Conservation (phyloP, 2,113 vertebrate genomes). For the Chloebia gouldiae region DNA sequence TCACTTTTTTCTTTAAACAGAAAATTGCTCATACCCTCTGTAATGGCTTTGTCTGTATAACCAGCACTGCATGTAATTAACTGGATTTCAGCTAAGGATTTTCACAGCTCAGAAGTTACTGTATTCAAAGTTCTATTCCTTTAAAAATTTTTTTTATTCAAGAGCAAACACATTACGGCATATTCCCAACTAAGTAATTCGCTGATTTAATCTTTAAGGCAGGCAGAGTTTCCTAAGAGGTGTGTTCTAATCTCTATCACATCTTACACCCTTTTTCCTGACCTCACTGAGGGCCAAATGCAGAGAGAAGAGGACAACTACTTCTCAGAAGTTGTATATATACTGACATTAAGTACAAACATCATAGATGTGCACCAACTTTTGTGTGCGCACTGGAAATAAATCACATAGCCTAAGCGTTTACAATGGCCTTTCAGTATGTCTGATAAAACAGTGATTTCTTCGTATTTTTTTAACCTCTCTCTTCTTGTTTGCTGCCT, state of each 20-base stretch:
- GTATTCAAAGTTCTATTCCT: neutral
- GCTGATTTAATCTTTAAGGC: neutral
- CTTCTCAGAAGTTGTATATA: neutral
- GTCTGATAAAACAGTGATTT: neutral
- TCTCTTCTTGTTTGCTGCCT: slow-evolving; percentile 20
- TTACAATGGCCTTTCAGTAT: slow-evolving; percentile 32
- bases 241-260: neutral
- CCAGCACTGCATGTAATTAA: neutral
- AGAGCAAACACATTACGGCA: neutral
- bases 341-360: neutral
- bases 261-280: neutral
- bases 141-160: neutral
- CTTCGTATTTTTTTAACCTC: neutral
- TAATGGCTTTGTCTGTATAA: neutral
- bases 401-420: neutral
- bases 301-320: neutral
- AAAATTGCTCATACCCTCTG: neutral
- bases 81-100: neutral
- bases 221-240: neutral
- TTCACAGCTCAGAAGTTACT: neutral
- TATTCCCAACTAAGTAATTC: neutral
- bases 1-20: neutral
- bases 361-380: neutral
- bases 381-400: neutral
- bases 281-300: neutral